Base-by-base conservation (phyloP, 2,113 vertebrate species). In the Paralichthys olivaceus region DNA sequence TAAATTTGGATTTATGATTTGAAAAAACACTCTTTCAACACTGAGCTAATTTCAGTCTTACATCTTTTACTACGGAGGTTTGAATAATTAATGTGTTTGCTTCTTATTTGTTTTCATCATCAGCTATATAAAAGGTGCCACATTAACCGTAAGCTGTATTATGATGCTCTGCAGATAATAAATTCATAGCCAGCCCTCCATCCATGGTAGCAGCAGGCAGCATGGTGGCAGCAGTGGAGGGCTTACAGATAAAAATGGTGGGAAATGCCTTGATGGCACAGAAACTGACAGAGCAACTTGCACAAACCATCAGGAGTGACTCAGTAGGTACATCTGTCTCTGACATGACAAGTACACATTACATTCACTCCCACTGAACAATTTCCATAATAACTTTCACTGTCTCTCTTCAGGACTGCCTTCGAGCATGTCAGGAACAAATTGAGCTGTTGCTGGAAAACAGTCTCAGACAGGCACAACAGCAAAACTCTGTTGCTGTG, bases 141-240 rank as follows among this genome's bases (percentile, higher is more conserved):
- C 17, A 34, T 71, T 63, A 47, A 75, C 56, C 9, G 55, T 0
- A 0, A 4, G 7, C 55, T 53, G 1, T 14, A 2, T 63, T 67
- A 4, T n/a, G 3, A 64, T 45, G 0, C 25, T 53, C 56, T 25
- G 67, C 93, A 98, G 97, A 98, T 28, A 96, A 96, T 79, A 98
- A 98, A 83, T 98, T 98, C 93, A 97, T 98, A 82, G 96, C 96
- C 81, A 96, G 95, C 81, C 97, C 97, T 1, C 96, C 97, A 3
- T 98, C 97, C 89, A 98, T 98, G 97, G 95, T 98, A 0, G 97
- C 97, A 0, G 97, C 97, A 0, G 96, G 97, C 79, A 98, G 97
- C 13, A 93, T 97, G 85, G 95, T 95, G 47, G 96, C 97, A 2
- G 97, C 97, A 0, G 94, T 97, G 76, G 96, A 97, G 86, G 97